These are phyloP conservation scores for Drosophila sturtevanti DNA, from an alignment of 1,140 invertebrate genomes.

Conservation along the genomic window DNA sequence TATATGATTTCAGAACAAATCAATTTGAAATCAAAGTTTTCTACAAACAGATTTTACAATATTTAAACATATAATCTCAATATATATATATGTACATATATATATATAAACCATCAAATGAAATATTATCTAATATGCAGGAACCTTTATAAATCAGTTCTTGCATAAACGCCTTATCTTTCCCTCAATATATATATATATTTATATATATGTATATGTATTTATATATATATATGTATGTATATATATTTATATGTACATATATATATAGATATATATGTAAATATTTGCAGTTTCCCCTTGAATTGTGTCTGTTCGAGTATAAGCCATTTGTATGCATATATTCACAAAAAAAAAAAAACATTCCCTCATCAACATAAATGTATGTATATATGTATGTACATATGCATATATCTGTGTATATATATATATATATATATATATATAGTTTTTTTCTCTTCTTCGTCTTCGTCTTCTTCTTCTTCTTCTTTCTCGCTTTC, in stretches of 20 bases:
- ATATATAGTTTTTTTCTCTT: not conserved
- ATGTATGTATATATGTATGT: no score
- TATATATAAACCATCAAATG: not conserved
- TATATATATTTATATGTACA: not conserved
- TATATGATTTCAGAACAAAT: no score
- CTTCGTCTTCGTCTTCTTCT: not conserved
- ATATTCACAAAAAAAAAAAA: slow-evolving; percentile 6
- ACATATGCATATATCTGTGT: no score
- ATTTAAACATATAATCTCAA: no score
- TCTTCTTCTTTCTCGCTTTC: not conserved
- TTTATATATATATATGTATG: not conserved
- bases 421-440: no score
- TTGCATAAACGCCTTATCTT: slow-evolving; percentile 4
- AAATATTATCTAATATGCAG: not conserved
- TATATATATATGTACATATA: not conserved
- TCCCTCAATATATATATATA: not conserved
- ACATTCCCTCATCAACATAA: slow-evolving; percentile 5
- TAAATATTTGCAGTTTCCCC: slow-evolving; percentile 17
- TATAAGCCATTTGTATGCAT: slow-evolving; percentile 8
- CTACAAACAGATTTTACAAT: no score
- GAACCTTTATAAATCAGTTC: not conserved
- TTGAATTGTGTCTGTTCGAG: slow-evolving; percentile 4
- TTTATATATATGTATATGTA: not conserved
- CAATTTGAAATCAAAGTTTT: no score
- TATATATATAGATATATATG: not conserved